These are phyloP conservation scores for Porites lobata DNA, from an alignment of 92 coral and sea anemone genomes.

Conservation along the genomic window DNA sequence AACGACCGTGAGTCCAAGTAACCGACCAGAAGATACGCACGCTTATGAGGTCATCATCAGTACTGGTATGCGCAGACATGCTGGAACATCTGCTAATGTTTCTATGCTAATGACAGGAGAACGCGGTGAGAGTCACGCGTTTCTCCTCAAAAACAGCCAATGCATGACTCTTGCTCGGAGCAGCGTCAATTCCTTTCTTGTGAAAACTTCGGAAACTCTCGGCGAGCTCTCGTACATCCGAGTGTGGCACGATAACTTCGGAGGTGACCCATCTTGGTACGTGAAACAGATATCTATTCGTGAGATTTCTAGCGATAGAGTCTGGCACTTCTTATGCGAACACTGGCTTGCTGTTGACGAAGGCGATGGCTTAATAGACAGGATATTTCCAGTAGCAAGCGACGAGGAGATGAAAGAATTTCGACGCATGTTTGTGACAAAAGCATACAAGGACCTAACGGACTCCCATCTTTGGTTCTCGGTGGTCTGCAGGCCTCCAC, in stretches of 20 bases:
- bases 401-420: conserved; percentile 82
- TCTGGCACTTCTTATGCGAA: conserved; percentile 86
- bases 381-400: conserved; percentile 83
- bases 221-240: conserved; percentile 88
- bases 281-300: conserved; percentile 84
- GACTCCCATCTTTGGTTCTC: conserved; percentile 99
- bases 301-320: conserved; percentile 73
- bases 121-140: conserved; percentile 79
- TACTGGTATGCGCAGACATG: conserved; percentile 92
- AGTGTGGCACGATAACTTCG: conserved; percentile 97
- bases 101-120: conserved; percentile 92
- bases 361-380: conserved; percentile 90
- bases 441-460: conserved; percentile 84
- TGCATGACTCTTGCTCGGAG: conserved; percentile 75
- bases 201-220: conserved; percentile 83
- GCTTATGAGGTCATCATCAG: conserved; percentile 82
- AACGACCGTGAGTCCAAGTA: conserved; percentile 87
- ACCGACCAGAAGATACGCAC: conserved; percentile 68
- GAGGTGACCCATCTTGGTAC: conserved; percentile 93
- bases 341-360: conserved; percentile 98
- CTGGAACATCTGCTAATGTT: conserved; percentile 98
- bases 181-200: conserved; percentile 78
- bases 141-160: conserved; percentile 70
- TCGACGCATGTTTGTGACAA: conserved; percentile 84
- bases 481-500: conserved; percentile 88